phyloP scores from a whole-genome alignment of 2,113 vertebrate genomes.

The Oreotrochilus melanogaster region DNA sequence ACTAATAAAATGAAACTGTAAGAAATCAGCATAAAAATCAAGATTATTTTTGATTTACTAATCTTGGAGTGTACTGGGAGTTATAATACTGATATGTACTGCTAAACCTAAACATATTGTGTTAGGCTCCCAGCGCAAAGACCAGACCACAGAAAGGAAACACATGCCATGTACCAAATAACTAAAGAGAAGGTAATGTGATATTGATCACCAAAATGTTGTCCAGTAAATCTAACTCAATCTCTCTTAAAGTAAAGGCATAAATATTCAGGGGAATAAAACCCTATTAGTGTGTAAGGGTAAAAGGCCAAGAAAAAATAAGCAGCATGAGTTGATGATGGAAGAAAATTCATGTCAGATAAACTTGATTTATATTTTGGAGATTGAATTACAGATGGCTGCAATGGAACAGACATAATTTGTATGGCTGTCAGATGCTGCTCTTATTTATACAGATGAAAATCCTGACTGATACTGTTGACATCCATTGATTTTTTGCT shows the following conservation, averaged over 20 bases:
- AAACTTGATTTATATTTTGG: conserved; percentile 57
- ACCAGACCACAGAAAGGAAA: not conserved
- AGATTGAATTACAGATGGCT: conserved; percentile 49
- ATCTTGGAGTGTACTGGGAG: not conserved
- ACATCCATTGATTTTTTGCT: not conserved
- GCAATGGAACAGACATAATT: conserved; percentile 49
- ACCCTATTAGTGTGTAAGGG: not conserved
- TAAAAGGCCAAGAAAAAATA: conserved; percentile 23
- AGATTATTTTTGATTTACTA: not conserved
- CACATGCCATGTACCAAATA: not conserved
- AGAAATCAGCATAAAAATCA: not conserved
- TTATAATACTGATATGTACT: not conserved
- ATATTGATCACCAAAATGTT: not conserved
- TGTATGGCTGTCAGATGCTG: conserved; percentile 47
- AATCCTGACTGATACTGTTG: not conserved
- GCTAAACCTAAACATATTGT: not conserved
- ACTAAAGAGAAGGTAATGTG: not conserved
- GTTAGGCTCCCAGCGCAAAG: not conserved
- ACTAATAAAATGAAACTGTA: not conserved
- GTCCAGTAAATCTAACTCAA: not conserved
- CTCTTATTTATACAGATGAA: conserved; percentile 22
- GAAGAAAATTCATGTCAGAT: conserved; percentile 32
- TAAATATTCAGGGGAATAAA: not conserved
- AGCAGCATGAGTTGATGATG: not conserved
- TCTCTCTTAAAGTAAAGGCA: not conserved